Conservation (phyloP, 2,797 vertebrate genomes). For the Austrolebias charrua region DNA sequence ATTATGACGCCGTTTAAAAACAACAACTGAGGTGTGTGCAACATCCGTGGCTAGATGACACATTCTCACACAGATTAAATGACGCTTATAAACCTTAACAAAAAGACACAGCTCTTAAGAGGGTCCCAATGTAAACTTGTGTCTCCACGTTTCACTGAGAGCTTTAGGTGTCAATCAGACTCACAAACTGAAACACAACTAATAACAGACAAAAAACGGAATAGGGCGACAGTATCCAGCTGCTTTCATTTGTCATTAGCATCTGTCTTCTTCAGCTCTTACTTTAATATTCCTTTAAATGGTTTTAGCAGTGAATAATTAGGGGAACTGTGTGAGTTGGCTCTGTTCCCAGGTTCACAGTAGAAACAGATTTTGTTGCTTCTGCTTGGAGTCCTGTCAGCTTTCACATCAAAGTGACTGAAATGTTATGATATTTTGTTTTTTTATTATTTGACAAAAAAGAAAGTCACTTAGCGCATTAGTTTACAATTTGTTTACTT, state of each 20-base stretch:
- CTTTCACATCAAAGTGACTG: conserved; percentile 27
- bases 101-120: conserved; percentile 32
- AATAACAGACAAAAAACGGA: too few relatives aligned
- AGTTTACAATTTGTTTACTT: neutral
- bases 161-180: conserved; percentile 46
- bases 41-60: conserved; percentile 15
- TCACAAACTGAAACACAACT: conserved; percentile 17
- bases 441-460: neutral
- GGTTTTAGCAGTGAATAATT: conserved; percentile 35
- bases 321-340: conserved; percentile 33
- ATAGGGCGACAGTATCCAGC: too few relatives aligned
- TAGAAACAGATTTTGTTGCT: conserved; percentile 18
- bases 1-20: neutral
- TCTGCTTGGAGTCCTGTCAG: conserved; percentile 25
- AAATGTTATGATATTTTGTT: conserved; percentile 7
- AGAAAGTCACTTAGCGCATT: neutral
- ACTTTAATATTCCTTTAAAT: conserved; percentile 19
- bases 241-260: conserved; percentile 26
- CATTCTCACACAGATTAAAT: conserved; percentile 35
- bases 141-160: conserved; percentile 24
- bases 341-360: conserved; percentile 26
- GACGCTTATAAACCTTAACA: conserved; percentile 8
- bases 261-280: neutral
- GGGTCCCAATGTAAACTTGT: conserved; percentile 40
- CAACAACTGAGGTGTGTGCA: neutral